Evolutionary conservation across 2,888 invertebrate genomes (phyloP).

Genomic region (Polia nebulosa): DNA sequence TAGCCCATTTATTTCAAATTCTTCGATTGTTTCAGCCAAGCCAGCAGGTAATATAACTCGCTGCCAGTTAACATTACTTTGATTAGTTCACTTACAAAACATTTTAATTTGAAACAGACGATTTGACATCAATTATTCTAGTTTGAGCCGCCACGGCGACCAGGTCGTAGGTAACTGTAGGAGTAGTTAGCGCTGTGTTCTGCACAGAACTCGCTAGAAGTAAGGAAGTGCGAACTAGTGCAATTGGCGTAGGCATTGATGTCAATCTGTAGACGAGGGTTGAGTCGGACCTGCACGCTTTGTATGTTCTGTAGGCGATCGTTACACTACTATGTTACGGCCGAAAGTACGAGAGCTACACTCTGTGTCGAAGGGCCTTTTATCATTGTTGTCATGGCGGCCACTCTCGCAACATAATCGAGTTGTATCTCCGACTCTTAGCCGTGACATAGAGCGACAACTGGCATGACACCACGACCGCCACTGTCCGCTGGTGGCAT

Average conservation of each 20-base stretch:
- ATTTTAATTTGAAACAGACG: conserved; percentile 5
- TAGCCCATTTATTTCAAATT: conserved; percentile 68
- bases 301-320: conserved; percentile 33
- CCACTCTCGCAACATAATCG: background rate
- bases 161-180: conserved; percentile 32
- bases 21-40: conserved; percentile 68
- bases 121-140: conserved; percentile 35
- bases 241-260: conserved; percentile 41
- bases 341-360: background rate
- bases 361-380: background rate
- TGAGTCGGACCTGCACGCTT: conserved; percentile 49
- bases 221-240: conserved; percentile 13
- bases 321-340: conserved; percentile 24
- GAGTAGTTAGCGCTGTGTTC: conserved; percentile 2
- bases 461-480: conserved; percentile 45
- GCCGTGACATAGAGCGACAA: conserved; percentile 18
- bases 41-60: conserved; percentile 66
- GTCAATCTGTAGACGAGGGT: conserved; percentile 43
- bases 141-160: conserved; percentile 22
- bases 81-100: conserved; percentile 38
- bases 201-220: conserved; percentile 9
- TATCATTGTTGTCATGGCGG: background rate
- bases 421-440: background rate
- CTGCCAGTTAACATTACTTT: conserved; percentile 60
- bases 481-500: conserved; percentile 34